Base-by-base conservation (phyloP, 2,797 vertebrate genomes). In the Cuniculus paca region DNA sequence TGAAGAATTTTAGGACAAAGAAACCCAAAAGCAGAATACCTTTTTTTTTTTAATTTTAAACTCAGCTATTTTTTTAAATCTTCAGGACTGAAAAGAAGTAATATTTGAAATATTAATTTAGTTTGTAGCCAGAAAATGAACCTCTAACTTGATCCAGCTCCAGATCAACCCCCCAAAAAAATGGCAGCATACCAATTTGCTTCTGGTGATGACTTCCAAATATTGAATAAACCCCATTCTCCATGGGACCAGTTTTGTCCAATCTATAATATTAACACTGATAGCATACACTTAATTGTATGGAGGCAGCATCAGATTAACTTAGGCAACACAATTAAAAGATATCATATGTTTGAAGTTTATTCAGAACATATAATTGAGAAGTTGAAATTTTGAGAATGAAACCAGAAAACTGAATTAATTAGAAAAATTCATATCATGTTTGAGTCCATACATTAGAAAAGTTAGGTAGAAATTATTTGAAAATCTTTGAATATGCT, bases 311-410 rank as follows among this genome's bases (percentile, higher is more conserved):
- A 91, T 83, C 75, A 96, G 72, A 80, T 93, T 86, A 83, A 88
- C 17, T 79, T 83, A 88, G 74, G 39, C 42, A 61, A 39, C 16
- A 16, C 74, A 13, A 91, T 70, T 88, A 91, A 56, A 72, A 94
- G 24, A 19, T 61, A 60, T 61, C 26, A 75, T 39, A 34, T 68
- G 0, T 58, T 90, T 79, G 70, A 94, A 92, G 42, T 93, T 78
- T 94, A 83, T 82, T 68, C n/a, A 79, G 31, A 93, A 31, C 12
- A 81, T 56, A 83, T 65, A 77, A 86, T 70, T 78, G 14, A 88
- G 75, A 87, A 70, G 4, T 60, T 97, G 74, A 84, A 84, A 91
- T n/a, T n/a, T n/a, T n/a, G 52, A 86, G 24, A 86, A 94, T 82
- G 6, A 85, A 31, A n/a, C 3, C 48, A 82, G 42, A 87, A 90